Percentiles rank a stretch among this genome's conserved stretches.
Evolutionary conservation across 2,113 vertebrate species (phyloP).

Genomic region (Tringa solitaria): DNA sequence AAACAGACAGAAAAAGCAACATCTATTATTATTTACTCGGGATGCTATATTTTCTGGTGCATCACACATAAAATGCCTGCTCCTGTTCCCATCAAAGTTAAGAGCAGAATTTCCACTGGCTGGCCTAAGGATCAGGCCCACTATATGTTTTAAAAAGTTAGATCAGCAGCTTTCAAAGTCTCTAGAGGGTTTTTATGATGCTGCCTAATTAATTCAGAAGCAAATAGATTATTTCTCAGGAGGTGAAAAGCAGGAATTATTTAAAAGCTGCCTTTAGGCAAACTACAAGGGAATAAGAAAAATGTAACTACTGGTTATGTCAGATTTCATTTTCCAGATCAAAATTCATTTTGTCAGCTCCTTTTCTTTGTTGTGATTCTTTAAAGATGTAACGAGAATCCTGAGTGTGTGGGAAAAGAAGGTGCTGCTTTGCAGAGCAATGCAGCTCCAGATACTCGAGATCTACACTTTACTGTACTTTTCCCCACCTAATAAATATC

Average conservation of each 20-base stretch:
- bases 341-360: slow-evolving; percentile 59
- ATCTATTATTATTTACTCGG: neutral
- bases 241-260: slow-evolving; percentile 63
- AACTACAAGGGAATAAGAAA: slow-evolving; percentile 64
- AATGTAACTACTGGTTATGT: slow-evolving; percentile 68
- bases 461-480: neutral
- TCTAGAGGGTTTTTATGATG: slow-evolving; percentile 35
- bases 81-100: neutral
- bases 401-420: neutral
- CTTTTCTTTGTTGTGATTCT: slow-evolving; percentile 40
- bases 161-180: slow-evolving; percentile 43
- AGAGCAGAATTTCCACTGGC: neutral
- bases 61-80: neutral
- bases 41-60: neutral
- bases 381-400: neutral
- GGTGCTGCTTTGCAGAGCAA: neutral
- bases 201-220: slow-evolving; percentile 62
- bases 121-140: neutral
- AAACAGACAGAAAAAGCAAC: neutral
- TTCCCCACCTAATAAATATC: neutral
- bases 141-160: neutral
- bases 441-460: neutral
- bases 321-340: slow-evolving; percentile 64
- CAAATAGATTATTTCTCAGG: slow-evolving; percentile 62
- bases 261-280: slow-evolving; percentile 69